These are phyloP conservation scores for Stomatorhinus walkeri DNA, from an alignment of 2,797 vertebrate species.

Conservation along the genomic window DNA sequence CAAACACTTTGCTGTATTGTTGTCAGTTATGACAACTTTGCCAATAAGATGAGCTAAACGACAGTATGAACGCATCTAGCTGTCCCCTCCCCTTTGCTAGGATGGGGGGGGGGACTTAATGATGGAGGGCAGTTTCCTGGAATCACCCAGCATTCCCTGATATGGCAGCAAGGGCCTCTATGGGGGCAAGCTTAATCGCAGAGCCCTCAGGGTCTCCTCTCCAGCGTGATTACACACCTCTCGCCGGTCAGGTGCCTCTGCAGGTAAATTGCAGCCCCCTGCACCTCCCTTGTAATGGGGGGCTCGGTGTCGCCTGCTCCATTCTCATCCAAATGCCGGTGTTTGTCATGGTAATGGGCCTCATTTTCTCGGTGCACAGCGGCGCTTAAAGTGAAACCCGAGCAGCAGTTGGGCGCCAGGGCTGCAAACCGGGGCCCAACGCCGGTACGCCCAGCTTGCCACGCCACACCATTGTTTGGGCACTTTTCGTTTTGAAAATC, in stretches of 20 bases:
- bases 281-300: constrained; percentile 33
- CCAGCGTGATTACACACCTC: constrained; percentile 25
- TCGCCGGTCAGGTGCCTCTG: constrained; percentile 16
- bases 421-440: not conserved
- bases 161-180: not conserved
- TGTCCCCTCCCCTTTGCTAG: not conserved
- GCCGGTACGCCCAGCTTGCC: not conserved
- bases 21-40: not conserved
- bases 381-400: constrained; percentile 41
- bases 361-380: constrained; percentile 40
- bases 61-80: not conserved
- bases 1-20: not conserved
- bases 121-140: not conserved
- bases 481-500: not conserved
- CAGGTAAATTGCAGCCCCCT: constrained; percentile 35
- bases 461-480: not conserved
- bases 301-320: constrained; percentile 33
- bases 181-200: not conserved
- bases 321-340: constrained; percentile 45
- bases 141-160: constrained; percentile 7
- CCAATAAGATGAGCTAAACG: not conserved
- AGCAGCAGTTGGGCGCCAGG: constrained; percentile 21
- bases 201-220: constrained; percentile 20
- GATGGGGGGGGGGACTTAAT: not conserved
- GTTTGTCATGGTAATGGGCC: constrained; percentile 44